Percentiles rank a stretch among this genome's conserved stretches.
These are phyloP conservation scores for Eupithecia dodoneata DNA, from an alignment of 2,888 invertebrate species.

Conservation along the genomic window DNA sequence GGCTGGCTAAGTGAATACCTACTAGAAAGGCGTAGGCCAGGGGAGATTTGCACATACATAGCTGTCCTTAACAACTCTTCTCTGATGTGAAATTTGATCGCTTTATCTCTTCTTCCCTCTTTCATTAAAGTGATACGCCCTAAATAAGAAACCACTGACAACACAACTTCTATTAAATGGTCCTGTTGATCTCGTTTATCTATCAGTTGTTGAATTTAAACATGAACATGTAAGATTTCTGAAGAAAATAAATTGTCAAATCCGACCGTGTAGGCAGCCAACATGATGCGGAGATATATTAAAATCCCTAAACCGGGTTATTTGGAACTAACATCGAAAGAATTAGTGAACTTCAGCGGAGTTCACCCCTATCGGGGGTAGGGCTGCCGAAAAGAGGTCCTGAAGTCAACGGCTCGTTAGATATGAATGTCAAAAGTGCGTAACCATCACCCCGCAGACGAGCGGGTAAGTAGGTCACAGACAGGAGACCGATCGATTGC, in stretches of 20 bases:
- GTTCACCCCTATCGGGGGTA: constrained; percentile 1
- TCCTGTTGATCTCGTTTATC: not conserved
- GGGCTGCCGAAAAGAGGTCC: constrained; percentile 17
- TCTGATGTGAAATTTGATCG: not conserved
- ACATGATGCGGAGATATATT: not conserved
- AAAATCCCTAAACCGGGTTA: not conserved
- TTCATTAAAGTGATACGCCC: not conserved
- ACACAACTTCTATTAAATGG: not conserved
- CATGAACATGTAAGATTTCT: too few species aligned
- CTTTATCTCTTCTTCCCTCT: not conserved
- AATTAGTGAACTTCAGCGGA: not conserved
- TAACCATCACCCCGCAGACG: constrained; percentile 45
- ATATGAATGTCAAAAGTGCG: constrained; percentile 43
- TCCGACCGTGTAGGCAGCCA: not conserved
- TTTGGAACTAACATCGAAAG: not conserved
- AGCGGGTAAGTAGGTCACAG: constrained; percentile 66
- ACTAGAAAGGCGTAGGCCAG: not conserved
- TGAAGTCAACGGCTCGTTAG: constrained; percentile 33
- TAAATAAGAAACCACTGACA: not conserved
- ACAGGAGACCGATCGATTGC: constrained; percentile 63
- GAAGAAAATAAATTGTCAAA: too few species aligned
- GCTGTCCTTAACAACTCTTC: not conserved
- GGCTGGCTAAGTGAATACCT: not conserved
- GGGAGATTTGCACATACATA: not conserved
- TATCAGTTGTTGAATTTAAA: not conserved